Evolutionary conservation across 2,113 vertebrate genomes (phyloP), one percentile per base, ranked within the genome.

Genomic region (Nyctereutes procyonoides): DNA sequence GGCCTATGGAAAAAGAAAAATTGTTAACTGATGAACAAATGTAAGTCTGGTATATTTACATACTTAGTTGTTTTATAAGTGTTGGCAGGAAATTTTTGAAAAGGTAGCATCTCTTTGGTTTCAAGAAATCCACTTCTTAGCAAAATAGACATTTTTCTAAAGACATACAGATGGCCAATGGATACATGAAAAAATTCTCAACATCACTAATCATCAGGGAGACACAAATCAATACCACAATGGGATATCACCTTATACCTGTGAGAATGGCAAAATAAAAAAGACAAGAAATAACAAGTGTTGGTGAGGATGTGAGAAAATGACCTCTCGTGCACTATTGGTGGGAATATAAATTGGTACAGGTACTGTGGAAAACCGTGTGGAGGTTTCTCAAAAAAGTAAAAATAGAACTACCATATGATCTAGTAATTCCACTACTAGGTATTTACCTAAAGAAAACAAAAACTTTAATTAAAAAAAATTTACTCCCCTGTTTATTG

Each of bases 31-130:
- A 56, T 22, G 22, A 62, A 35, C 26, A 96, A 71, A 83, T 77
- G 12, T 77, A 82, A 77, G 69, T 19, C 38, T 87, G 8, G 2
- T 58, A 62, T 30, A 8, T 82, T 88, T 94, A 56, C 35, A 82
- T 28, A 51, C 79, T 95, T 67, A 95, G 24, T 69, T 96, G 55
- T 30, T 8, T 79, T 88, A 28, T 73, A 79, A 88, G 48, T 65
- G 15, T 38, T 51, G 28, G 13, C 55, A 90, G n/a, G 43, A 71
- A 69, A 90, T 48, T 90, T 32, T 96, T 35, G 65, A 53, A 85
- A 80, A 55, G 2, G 69, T 79, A 60, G 32, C 38, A 9, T 60
- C 55, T 93, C 28, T 63, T n/a, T 24, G 0, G 0, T 32, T 67
- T 87, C 53, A 77, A 77, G 74, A 91, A 77, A 93, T 22, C n/a